Percentiles rank a stretch among this genome's conserved stretches.
These are phyloP conservation scores for Harpagifer antarcticus DNA, from an alignment of 2,797 vertebrate genomes.

Conservation along the genomic window DNA sequence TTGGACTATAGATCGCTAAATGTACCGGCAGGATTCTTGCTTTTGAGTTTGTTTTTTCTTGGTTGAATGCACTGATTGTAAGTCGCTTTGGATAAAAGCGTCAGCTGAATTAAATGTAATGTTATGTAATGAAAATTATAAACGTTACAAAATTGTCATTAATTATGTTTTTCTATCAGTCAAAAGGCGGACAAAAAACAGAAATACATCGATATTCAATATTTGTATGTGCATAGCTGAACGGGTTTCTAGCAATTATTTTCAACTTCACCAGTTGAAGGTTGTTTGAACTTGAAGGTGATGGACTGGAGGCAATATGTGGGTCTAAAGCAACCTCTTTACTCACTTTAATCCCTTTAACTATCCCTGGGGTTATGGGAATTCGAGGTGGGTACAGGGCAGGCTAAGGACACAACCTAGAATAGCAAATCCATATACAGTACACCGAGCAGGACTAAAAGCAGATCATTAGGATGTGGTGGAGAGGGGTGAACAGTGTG, in stretches of 20 bases:
- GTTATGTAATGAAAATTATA: too few species aligned
- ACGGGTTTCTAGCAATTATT: slow-evolving; percentile 4
- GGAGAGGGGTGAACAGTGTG: neutral
- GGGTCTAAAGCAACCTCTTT: slow-evolving; percentile 5
- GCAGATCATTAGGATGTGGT: slow-evolving; percentile 37
- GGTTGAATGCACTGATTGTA: neutral
- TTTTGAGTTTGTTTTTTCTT: too few species aligned
- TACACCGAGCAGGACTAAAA: slow-evolving; percentile 20
- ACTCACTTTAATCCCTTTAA: slow-evolving; percentile 29
- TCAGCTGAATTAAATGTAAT: too few species aligned
- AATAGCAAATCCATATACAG: slow-evolving; percentile 35
- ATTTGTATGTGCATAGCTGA: neutral
- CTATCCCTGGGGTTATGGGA: slow-evolving; percentile 18
- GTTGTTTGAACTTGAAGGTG: slow-evolving; percentile 18
- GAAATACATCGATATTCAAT: neutral
- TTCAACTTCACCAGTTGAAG: neutral
- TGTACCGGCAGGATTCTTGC: too few species aligned
- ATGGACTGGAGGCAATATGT: slow-evolving; percentile 5
- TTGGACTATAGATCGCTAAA: too few species aligned
- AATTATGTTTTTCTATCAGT: neutral
- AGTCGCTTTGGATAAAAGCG: too few species aligned
- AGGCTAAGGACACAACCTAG: slow-evolving; percentile 33
- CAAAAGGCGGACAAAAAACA: neutral
- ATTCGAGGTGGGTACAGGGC: slow-evolving; percentile 9
- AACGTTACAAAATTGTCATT: neutral